Conservation (phyloP, 2,797 vertebrate genomes). For the Alectoris magna region DNA sequence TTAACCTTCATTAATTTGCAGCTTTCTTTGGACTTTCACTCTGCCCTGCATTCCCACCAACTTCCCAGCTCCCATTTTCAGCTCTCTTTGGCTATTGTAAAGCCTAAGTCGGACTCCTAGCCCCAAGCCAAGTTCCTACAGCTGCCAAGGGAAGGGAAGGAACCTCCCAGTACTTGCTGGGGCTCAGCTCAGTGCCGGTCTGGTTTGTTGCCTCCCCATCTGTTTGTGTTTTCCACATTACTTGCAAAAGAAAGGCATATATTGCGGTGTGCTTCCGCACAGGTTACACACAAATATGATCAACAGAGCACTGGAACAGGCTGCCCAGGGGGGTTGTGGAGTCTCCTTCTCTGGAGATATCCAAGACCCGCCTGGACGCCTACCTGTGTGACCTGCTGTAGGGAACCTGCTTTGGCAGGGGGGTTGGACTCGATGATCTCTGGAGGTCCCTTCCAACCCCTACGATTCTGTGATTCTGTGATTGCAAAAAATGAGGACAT, state of each 20-base stretch:
- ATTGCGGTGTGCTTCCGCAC: neutral
- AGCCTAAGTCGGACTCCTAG: neutral
- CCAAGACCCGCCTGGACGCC: too few species aligned
- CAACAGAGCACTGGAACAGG: too few species aligned
- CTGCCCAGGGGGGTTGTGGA: too few species aligned
- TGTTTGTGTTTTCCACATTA: neutral
- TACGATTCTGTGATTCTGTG: too few species aligned
- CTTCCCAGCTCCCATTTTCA: neutral
- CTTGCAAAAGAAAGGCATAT: neutral
- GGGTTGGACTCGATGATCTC: too few species aligned
- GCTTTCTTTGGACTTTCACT: conserved; percentile 10
- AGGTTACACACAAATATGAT: neutral
- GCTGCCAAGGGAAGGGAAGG: neutral
- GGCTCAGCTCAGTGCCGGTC: neutral
- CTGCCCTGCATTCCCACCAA: conserved; percentile 9
- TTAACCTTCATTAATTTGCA: conserved; percentile 18
- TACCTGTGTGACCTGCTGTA: too few species aligned
- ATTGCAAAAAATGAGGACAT: neutral
- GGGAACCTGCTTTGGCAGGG: too few species aligned
- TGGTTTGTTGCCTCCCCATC: neutral
- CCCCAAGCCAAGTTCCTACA: neutral
- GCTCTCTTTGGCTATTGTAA: neutral
- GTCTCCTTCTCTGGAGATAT: too few species aligned
- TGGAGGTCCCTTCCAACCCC: too few species aligned
- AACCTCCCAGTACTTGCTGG: neutral